phyloP scores from a whole-genome alignment of 2,113 vertebrate species.

The Megaleporinus macrocephalus region DNA sequence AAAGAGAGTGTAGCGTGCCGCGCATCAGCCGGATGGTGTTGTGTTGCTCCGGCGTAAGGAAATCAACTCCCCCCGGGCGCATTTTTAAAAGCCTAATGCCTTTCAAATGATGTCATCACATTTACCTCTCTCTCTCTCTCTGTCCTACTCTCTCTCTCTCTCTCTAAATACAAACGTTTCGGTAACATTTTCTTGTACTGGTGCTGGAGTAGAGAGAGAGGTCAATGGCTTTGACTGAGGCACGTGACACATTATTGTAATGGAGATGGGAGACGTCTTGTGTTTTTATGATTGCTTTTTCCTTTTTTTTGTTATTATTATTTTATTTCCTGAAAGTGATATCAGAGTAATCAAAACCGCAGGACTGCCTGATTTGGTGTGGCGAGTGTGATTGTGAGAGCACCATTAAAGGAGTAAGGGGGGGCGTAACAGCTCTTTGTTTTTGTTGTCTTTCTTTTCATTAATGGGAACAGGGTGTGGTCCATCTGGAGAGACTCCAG shows the following conservation, averaged over 20 bases:
- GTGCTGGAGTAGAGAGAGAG: constrained; percentile 81
- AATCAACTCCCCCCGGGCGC: constrained; percentile 99
- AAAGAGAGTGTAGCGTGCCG: constrained; percentile 80
- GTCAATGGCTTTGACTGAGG: constrained; percentile 83
- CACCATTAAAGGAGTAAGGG: constrained; percentile 81
- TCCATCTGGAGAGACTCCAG: constrained; percentile 66
- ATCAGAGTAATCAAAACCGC: constrained; percentile 96
- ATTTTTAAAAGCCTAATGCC: constrained; percentile 99
- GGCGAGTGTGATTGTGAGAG: constrained; percentile 93
- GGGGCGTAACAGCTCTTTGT: constrained; percentile 32
- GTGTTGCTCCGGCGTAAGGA: constrained; percentile 99
- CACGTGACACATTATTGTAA: constrained; percentile 98
- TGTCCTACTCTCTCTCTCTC: constrained; percentile 46
- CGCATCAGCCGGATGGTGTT: constrained; percentile 99
- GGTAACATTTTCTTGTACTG: constrained; percentile 72
- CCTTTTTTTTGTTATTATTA: constrained; percentile 54
- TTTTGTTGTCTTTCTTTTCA: constrained; percentile 79
- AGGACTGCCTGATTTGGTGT: constrained; percentile 89
- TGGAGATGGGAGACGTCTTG: constrained; percentile 88
- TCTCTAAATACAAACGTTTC: constrained; percentile 85
- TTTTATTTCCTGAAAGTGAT: constrained; percentile 86
- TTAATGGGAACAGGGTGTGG: constrained; percentile 95
- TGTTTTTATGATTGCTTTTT: constrained; percentile 78
- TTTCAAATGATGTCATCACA: constrained; percentile 99
- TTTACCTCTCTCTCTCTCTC: constrained; percentile 83